These are phyloP conservation scores for Eristalis intricaria DNA, from an alignment of 2,888 invertebrate genomes.

Conservation along the genomic window DNA sequence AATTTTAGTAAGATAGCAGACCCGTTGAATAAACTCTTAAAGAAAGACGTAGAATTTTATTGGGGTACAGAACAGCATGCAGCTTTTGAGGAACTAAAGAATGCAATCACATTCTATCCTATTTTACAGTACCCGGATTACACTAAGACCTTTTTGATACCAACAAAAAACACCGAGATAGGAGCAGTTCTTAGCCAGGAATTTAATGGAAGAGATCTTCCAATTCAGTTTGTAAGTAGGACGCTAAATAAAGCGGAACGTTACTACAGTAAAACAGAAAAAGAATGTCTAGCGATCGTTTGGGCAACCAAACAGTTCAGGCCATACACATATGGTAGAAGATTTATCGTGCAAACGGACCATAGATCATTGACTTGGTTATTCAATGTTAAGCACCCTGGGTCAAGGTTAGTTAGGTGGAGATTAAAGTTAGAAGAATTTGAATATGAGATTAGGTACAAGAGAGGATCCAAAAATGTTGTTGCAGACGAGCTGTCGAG, in stretches of 20 bases:
- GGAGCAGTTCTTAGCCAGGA: not conserved
- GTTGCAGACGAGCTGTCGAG: too few species aligned
- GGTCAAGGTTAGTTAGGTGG: not conserved
- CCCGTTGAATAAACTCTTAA: not conserved
- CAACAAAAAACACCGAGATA: not conserved
- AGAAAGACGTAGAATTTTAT: not conserved
- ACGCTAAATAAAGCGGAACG: not conserved
- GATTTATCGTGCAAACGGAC: too few species aligned
- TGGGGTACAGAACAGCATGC: not conserved
- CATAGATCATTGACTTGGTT: not conserved
- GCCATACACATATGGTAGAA: not conserved
- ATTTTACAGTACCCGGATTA: not conserved
- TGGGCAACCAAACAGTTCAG: not conserved
- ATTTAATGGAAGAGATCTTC: not conserved
- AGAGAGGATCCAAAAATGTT: too few species aligned
- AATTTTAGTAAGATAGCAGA: not conserved
- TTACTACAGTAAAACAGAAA: not conserved
- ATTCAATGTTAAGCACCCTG: not conserved
- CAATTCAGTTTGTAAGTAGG: not conserved
- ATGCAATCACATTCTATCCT: not conserved
- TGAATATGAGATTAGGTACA: not conserved
- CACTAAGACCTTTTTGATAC: not conserved
- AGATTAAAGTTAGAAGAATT: not conserved
- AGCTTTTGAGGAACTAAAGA: not conserved
- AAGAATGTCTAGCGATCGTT: not conserved